Evolutionary conservation across 1,140 invertebrate species (phyloP), one percentile per base, ranked within the genome.

Genomic region (Hestina assimilis): DNA sequence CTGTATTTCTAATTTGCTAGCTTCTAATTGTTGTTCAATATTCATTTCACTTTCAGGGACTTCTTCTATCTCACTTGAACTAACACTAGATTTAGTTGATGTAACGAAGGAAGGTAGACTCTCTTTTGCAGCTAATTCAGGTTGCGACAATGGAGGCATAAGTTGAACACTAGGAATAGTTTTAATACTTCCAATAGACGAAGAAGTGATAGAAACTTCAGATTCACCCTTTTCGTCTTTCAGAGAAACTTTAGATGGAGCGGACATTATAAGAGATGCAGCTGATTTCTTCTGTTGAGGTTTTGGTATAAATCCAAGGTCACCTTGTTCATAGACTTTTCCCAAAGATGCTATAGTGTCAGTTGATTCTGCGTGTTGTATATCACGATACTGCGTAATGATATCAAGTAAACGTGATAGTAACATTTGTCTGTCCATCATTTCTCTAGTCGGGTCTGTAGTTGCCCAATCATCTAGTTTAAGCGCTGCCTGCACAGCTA

Each of bases 401-500:
- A 92, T 90, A 14, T 86, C 79, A 46, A 92, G 83, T 24, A 93
- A 74, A 28, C 90, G 78, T 8, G 82, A 75, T 1, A 93, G 79
- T 2, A 93, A 71, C 53, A 89, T 80, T 54, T 89, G 83, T 48
- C 91, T 82, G 11, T 92, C 83, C 66, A 90, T 84, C 52, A 91
- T 79, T 55, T 86, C 73, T 35, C 77, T 60, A 7, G 83, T 68
- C 7, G 63, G 70, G 58, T 79, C 78, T 8, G 63, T 70, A 53
- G 66, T 65, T 14, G 82, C 77, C 79, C 83, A 89, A 28, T 89
- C 66, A 35, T 85, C 82, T 55, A 92, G 76, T 70, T 91, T 89
- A 11, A 93, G 76, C 24, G 91, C 91, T 51, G 91, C 87, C 48
- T 90, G 80, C 4, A 94, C 89, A 17, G 91, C 90, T 12, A 75